Evolutionary conservation across 35 echinoderm and acorn worm species (phyloP).

Genomic region (Apostichopus californicus): DNA sequence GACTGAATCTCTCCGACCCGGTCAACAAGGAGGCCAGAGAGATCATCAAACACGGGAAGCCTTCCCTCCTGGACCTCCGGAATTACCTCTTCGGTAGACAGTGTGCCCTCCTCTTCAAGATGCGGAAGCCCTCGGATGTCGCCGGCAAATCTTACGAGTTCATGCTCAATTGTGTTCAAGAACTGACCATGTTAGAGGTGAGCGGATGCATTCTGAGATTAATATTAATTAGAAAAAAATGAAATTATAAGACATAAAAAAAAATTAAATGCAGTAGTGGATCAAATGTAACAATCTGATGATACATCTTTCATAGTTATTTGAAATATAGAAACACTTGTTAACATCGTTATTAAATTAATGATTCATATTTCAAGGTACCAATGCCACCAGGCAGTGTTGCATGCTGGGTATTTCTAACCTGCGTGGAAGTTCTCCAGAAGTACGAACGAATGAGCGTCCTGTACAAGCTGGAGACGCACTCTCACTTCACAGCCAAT

Average conservation of each 20-base stretch:
- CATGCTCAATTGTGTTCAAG: constrained; percentile 94
- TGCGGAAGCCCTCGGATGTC: constrained; percentile 87
- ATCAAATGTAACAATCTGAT: no score
- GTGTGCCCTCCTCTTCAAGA: constrained; percentile 75
- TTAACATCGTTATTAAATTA: no score
- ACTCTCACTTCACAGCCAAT: constrained; percentile 94
- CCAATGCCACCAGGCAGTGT: constrained; percentile 93
- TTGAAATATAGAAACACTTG: no score
- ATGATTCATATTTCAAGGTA: constrained; percentile 49
- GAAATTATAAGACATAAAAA: no score
- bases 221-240: no score
- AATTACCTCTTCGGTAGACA: constrained; percentile 97
- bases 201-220: neutral
- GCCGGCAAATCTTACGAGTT: constrained; percentile 77
- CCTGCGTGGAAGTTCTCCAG: constrained; percentile 91
- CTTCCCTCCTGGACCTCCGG: constrained; percentile 84
- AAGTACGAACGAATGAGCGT: constrained; percentile 79
- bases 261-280: no score
- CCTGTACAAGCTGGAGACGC: constrained; percentile 72
- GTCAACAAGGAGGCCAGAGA: constrained; percentile 73
- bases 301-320: no score
- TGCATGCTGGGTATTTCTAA: constrained; percentile 99
- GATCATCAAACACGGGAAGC: constrained; percentile 68
- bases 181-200: constrained; percentile 88
- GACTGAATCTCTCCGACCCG: constrained; percentile 81